These are phyloP conservation scores for Chaetodon trifascialis DNA, from an alignment of 2,113 vertebrate genomes.

Conservation along the genomic window DNA sequence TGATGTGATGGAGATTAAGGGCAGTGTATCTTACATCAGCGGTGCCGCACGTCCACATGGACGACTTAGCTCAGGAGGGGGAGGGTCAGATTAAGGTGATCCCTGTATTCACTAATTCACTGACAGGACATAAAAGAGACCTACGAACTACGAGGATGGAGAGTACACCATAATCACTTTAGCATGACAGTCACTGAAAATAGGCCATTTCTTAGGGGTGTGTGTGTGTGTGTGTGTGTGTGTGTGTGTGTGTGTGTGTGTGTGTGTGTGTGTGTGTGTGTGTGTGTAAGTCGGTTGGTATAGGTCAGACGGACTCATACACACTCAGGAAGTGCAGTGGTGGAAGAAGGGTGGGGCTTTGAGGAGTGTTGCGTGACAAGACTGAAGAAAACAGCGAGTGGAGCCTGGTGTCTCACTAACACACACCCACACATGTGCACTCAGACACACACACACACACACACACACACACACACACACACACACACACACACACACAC, in stretches of 20 bases:
- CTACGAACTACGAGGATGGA: neutral
- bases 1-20: conserved; percentile 47
- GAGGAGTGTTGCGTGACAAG: conserved; percentile 74
- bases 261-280: conserved; percentile 23
- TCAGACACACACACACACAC: conserved; percentile 12
- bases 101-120: conserved; percentile 42
- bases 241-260: conserved; percentile 22
- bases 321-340: conserved; percentile 52
- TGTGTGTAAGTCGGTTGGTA: neutral
- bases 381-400: conserved; percentile 70
- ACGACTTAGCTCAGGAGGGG: conserved; percentile 29
- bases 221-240: too few relatives aligned
- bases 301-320: conserved; percentile 39
- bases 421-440: conserved; percentile 26
- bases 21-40: conserved; percentile 16
- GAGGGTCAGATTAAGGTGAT: conserved; percentile 57
- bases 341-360: conserved; percentile 56
- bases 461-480: neutral
- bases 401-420: conserved; percentile 58
- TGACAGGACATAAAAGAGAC: conserved; percentile 47
- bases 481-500: conserved; percentile 26
- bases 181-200: conserved; percentile 33
- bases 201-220: conserved; percentile 48
- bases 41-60: conserved; percentile 18
- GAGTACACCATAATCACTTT: conserved; percentile 46